phyloP scores from a whole-genome alignment of 2,113 vertebrate species.

The Henicopernis longicauda region DNA sequence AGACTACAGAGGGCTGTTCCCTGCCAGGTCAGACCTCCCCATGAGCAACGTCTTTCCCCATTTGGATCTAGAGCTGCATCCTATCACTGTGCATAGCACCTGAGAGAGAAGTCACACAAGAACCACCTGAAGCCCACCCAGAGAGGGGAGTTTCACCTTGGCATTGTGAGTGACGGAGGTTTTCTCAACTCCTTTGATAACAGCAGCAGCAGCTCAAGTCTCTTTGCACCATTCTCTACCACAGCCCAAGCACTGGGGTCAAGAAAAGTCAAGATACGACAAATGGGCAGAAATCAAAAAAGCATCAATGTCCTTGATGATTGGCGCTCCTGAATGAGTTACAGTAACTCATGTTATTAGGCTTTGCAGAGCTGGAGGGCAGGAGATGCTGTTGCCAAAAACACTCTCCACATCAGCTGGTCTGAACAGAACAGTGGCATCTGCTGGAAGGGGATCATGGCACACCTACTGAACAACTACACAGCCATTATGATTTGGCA shows the following conservation, averaged over 20 bases:
- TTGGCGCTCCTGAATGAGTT: neutral
- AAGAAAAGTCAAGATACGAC: neutral
- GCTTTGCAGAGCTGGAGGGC: neutral
- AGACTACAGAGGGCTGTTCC: neutral
- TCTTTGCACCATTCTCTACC: neutral
- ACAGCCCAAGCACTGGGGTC: neutral
- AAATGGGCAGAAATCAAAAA: neutral
- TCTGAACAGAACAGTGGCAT: neutral
- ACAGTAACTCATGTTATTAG: neutral
- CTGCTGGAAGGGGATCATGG: neutral
- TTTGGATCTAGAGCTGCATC: neutral
- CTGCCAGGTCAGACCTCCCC: neutral
- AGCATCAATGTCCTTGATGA: neutral
- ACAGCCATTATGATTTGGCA: neutral
- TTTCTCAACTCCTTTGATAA: neutral
- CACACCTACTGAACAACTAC: neutral
- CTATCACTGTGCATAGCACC: neutral
- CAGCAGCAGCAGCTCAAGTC: neutral
- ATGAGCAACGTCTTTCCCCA: fast-evolving
- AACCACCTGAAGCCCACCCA: neutral
- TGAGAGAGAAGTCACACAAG: neutral
- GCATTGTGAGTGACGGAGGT: neutral
- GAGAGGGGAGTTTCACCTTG: neutral
- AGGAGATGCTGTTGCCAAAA: neutral
- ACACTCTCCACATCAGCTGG: neutral